These are phyloP conservation scores for Psammodynastes pulverulentus DNA, from an alignment of 2,113 vertebrate species.

Conservation along the genomic window DNA sequence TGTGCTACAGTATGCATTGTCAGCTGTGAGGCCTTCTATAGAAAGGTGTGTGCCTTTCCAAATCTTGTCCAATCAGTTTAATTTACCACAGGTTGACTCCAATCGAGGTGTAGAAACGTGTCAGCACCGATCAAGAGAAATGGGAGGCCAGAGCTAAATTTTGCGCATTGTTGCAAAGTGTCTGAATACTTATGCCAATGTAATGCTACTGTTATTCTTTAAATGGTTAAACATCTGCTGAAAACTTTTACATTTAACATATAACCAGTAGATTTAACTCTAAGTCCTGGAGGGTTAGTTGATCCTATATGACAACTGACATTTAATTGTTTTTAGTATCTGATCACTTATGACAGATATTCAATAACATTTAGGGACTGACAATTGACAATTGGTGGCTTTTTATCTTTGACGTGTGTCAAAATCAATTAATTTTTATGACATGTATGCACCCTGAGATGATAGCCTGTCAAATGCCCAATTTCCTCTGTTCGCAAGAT, in stretches of 20 bases:
- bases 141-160: too few species aligned
- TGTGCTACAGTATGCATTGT: too few species aligned
- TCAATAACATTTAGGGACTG: conserved; percentile 7
- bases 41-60: too few species aligned
- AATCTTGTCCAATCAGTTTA: too few species aligned
- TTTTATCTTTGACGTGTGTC: conserved; percentile 8
- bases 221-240: neutral
- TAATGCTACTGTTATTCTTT: neutral
- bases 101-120: too few species aligned
- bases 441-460: neutral
- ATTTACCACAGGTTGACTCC: too few species aligned
- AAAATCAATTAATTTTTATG: neutral
- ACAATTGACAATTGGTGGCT: conserved; percentile 2
- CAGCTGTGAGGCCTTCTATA: too few species aligned
- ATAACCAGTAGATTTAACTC: neutral
- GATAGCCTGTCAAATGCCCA: neutral
- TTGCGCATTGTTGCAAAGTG: too few species aligned
- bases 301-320: neutral
- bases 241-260: neutral
- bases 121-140: too few species aligned
- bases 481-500: neutral
- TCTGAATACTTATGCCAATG: too few species aligned
- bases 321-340: conserved; percentile 9
- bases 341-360: neutral
- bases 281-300: neutral